Evolutionary conservation across 2,797 vertebrate species (phyloP).

Genomic region (Hirundo rustica): DNA sequence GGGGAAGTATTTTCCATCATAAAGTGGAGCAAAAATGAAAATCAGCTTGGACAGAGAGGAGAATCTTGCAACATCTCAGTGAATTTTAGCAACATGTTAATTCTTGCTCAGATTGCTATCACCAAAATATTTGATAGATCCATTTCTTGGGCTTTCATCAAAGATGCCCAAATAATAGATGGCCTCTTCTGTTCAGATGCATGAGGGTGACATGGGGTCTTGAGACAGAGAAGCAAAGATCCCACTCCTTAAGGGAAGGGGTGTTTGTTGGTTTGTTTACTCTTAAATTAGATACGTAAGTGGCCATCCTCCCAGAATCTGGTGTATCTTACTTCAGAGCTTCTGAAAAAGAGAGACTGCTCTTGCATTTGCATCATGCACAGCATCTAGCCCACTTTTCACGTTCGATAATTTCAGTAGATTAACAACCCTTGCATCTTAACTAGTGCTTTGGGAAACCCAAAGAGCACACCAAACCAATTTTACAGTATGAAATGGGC

Average conservation of each 20-base stretch:
- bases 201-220: not conserved
- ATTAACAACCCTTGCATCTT: not conserved
- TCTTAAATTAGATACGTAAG: not conserved
- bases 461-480: not conserved
- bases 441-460: not conserved
- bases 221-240: not conserved
- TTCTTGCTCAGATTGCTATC: not conserved
- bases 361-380: not conserved
- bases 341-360: not conserved
- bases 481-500: not conserved
- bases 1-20: not conserved
- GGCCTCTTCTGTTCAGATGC: not conserved
- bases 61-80: not conserved
- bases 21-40: not conserved
- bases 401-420: not conserved
- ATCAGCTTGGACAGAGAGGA: not conserved
- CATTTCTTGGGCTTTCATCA: not conserved
- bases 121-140: not conserved
- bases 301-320: not conserved
- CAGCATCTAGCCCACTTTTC: not conserved
- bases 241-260: not conserved
- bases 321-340: not conserved
- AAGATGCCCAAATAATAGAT: not conserved
- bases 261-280: not conserved
- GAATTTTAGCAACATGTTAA: not conserved